Percentiles rank a stretch among this genome's conserved stretches.
These are phyloP conservation scores for Polymixis flavicincta DNA, from an alignment of 2,888 invertebrate genomes.

Conservation along the genomic window DNA sequence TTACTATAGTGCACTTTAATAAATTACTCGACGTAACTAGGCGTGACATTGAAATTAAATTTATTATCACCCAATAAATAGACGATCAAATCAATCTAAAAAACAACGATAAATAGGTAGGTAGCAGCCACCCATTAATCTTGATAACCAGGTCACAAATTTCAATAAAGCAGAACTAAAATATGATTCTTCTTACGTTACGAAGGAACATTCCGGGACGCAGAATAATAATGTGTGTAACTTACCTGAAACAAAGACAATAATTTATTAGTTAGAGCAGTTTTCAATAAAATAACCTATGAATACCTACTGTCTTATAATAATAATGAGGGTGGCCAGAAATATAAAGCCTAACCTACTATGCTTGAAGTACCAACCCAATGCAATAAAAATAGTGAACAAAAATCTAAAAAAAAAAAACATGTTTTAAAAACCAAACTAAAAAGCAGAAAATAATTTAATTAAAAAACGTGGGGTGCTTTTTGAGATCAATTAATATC, in stretches of 20 bases:
- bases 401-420: no score
- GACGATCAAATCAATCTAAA: no score
- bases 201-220: neutral
- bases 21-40: neutral
- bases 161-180: neutral
- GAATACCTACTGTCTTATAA: no score
- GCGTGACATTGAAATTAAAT: neutral
- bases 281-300: no score
- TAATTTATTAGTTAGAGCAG: neutral
- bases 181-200: neutral
- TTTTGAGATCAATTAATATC: no score
- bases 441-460: no score
- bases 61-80: neutral
- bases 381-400: neutral
- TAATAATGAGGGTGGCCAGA: no score
- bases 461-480: no score
- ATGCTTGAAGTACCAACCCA: no score
- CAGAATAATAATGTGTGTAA: neutral
- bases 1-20: neutral
- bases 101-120: no score
- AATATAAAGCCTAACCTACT: no score
- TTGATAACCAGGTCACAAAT: neutral
- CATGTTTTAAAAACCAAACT: no score
- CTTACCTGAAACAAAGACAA: slow-evolving; percentile 49
- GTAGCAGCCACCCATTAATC: neutral